Evolutionary conservation across 2,797 vertebrate genomes (phyloP), one percentile per base, ranked within the genome.

Genomic region (Yasuhikotakia modesta): DNA sequence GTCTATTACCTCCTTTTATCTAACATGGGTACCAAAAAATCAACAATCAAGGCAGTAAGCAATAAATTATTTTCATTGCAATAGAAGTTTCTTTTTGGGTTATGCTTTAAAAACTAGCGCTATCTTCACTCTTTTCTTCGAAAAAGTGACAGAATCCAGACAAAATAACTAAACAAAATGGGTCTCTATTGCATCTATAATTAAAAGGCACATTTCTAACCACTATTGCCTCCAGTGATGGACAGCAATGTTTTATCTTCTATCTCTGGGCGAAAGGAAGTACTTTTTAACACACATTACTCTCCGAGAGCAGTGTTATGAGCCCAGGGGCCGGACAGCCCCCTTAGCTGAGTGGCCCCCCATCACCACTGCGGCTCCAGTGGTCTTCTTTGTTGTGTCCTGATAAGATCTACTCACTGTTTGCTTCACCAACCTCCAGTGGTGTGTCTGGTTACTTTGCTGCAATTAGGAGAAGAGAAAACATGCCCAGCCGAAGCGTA

Each of bases 361-460:
- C 22, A 4, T 67, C 50, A 67, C 53, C 53, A 0, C 24, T 16
- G 16, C 19, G 66, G 66, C 75, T 77, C 75, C 75, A 77, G 55
- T 30, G 39, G 55, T 46, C 66, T 70, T 45, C 68, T 87, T 84
- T 88, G 81, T 87, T 88, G 86, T 86, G 79, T 84, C 76, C 65
- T 80, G 81, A 87, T 87, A 90, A 86, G 81, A 85, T 85, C 74
- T 77, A 77, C 76, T 39, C 79, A 81, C 78, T 63, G 79, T 87
- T 86, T 87, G 82, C 73, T 78, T 19, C 70, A 68, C 81, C 71
- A 79, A 83, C 79, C 82, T 84, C 77, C 60, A 79, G 76, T 81
- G 70, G 85, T 85, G 81, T 87, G 85, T 85, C 85, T 77, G 27
- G 74, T 84, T 86, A 80, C 83, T 71, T 83, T 74, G 55, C 76